Conservation (phyloP, 2,113 vertebrate species). For the Eira barbara region DNA sequence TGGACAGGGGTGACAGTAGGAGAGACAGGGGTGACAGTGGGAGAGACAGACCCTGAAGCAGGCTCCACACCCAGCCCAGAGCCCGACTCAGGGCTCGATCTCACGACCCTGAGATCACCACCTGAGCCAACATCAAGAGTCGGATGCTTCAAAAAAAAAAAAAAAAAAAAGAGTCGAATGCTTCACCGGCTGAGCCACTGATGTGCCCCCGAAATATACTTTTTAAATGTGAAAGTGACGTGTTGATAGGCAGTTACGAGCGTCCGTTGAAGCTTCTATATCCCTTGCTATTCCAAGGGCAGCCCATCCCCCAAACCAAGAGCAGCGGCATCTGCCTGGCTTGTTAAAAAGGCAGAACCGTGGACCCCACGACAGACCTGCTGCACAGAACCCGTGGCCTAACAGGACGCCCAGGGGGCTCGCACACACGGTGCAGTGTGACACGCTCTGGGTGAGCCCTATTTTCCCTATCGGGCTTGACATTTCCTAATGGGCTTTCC, state of each 20-base stretch:
- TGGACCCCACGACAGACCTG: background rate
- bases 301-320: background rate
- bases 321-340: background rate
- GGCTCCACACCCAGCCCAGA: background rate
- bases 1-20: no score
- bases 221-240: background rate
- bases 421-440: accelerated
- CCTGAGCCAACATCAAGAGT: background rate
- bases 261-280: background rate
- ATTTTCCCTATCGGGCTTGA: background rate
- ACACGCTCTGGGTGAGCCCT: background rate
- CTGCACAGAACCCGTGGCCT: background rate
- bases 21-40: background rate
- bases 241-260: background rate
- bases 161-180: background rate
- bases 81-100: no score
- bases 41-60: background rate
- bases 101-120: background rate
- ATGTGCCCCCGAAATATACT: background rate
- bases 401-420: background rate
- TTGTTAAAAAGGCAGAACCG: background rate
- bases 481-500: background rate
- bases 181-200: background rate
- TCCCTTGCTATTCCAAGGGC: background rate
- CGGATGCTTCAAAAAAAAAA: no score